Percentiles rank a stretch among this genome's conserved stretches.
These are phyloP conservation scores for Trogon melanurus DNA, from an alignment of 2,113 vertebrate genomes.

Conservation along the genomic window DNA sequence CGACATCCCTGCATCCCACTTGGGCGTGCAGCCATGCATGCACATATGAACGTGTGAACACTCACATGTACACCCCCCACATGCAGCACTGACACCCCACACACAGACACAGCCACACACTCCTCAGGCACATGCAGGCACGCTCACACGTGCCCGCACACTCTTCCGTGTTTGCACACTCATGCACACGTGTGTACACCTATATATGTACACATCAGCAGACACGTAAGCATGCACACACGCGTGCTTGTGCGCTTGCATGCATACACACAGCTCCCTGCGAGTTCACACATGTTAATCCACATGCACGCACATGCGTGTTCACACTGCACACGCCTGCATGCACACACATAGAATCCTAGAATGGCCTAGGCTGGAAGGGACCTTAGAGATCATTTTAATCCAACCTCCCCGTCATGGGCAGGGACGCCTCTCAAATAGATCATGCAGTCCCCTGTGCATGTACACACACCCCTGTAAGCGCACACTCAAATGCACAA, in stretches of 20 bases:
- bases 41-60: too few relatives aligned
- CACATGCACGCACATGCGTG: fast-evolving
- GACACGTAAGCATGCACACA: fast-evolving
- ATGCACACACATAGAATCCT: too few relatives aligned
- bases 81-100: fast-evolving
- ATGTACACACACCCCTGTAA: fast-evolving
- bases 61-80: background rate
- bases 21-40: too few relatives aligned
- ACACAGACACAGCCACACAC: fast-evolving
- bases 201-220: fast-evolving
- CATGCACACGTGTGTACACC: fast-evolving
- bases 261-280: fast-evolving
- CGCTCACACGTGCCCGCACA: background rate
- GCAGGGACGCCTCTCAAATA: too few relatives aligned
- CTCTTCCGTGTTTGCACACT: fast-evolving
- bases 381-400: too few relatives aligned
- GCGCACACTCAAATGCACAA: too few relatives aligned
- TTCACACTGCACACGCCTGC: background rate
- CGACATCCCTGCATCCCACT: background rate
- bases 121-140: background rate
- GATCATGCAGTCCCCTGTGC: fast-evolving
- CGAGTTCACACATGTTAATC: background rate
- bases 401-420: too few relatives aligned
- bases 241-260: fast-evolving
- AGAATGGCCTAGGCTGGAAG: too few relatives aligned